These are phyloP conservation scores for Spilarctia lutea DNA, from an alignment of 2,888 invertebrate genomes.

Conservation along the genomic window DNA sequence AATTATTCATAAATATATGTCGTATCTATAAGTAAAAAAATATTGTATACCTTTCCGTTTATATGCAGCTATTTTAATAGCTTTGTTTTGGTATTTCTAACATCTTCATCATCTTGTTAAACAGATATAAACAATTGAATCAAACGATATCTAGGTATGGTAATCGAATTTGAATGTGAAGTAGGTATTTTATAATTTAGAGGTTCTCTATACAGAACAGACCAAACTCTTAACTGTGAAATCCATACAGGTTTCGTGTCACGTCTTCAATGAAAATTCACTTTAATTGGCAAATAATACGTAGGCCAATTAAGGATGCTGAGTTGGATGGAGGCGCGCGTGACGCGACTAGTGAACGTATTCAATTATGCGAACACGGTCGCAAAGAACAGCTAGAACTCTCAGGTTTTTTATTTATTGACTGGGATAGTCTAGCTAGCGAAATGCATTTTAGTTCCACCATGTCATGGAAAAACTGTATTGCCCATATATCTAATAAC, in stretches of 20 bases:
- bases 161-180: slow-evolving; percentile 44
- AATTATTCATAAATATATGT: too few species aligned
- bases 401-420: slow-evolving; percentile 62
- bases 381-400: slow-evolving; percentile 72
- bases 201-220: slow-evolving; percentile 64
- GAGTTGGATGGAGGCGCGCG: slow-evolving; percentile 84
- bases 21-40: not conserved
- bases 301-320: slow-evolving; percentile 86
- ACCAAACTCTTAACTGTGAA: slow-evolving; percentile 61
- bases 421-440: slow-evolving; percentile 47
- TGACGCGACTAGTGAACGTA: slow-evolving; percentile 82
- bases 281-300: slow-evolving; percentile 88
- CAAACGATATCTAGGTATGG: not conserved
- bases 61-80: not conserved
- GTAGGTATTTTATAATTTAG: slow-evolving; percentile 66
- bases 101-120: not conserved
- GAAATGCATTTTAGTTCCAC: slow-evolving; percentile 38
- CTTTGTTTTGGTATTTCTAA: not conserved
- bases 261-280: slow-evolving; percentile 85
- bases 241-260: slow-evolving; percentile 82
- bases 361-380: slow-evolving; percentile 85
- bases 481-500: slow-evolving; percentile 25
- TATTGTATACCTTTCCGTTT: not conserved
- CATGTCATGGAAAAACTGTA: slow-evolving; percentile 29
- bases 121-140: not conserved